Base-by-base conservation (phyloP, 2,888 invertebrate genomes). In the Galerucella nymphaeae region DNA sequence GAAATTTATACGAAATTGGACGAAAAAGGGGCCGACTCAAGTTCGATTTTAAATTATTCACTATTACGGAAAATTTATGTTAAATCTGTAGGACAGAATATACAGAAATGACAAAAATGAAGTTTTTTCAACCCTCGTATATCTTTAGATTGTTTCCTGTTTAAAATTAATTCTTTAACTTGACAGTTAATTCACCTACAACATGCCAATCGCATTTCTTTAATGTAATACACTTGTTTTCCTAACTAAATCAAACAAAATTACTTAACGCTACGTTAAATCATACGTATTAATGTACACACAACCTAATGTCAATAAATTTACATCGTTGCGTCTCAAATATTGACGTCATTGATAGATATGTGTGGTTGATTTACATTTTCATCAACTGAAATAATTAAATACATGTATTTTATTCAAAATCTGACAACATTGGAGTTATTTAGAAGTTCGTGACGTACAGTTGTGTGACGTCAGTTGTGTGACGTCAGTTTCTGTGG, bases 101-200 rank as follows among this genome's bases (percentile, higher is more conserved):
- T 11, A 42, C 11, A 42, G 10, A 42, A 42, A 5, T 30, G n/a
- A n/a, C n/a, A n/a, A n/a, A n/a, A n/a, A n/a, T n/a, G n/a, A n/a
- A n/a, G n/a, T n/a, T n/a, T n/a, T n/a, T n/a, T n/a, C n/a, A n/a
- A n/a, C n/a, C n/a, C n/a, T n/a, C n/a, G n/a, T n/a, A n/a, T n/a
- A n/a, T n/a, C n/a, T n/a, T n/a, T n/a, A n/a, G n/a, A n/a, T n/a
- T 68, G 38, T 61, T 61, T 68, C 38, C 50, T 59, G 67, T 58
- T 30, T 41, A 41, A 41, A 41, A n/a, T n/a, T 4, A 23, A 23
- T 23, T 23, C 23, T 23, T 23, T 23, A 23, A 23, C 4, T 42
- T 61, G 11, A 16, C 61, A 61, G 61, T 41, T 30, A 41, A n/a
- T 42, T 41, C 14, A 41, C 11, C 9, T 14, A 38, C 6, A 30